Evolutionary conservation across 2,113 vertebrate species (phyloP).

Genomic region (Carassius gibelio): DNA sequence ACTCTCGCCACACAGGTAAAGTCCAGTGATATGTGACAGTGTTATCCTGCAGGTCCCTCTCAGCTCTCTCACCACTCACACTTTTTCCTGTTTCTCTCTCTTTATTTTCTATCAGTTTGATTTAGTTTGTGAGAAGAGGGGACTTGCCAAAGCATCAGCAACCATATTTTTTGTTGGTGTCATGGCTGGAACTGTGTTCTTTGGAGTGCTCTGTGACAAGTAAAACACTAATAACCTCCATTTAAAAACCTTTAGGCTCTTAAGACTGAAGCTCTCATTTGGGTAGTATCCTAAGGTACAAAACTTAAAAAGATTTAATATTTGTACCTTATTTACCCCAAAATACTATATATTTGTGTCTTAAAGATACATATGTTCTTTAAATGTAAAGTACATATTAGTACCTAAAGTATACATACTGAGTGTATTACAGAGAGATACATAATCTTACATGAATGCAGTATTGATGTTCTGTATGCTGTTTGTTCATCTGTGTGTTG

Average conservation of each 20-base stretch:
- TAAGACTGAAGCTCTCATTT: background rate
- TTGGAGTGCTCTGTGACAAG: slow-evolving; percentile 87
- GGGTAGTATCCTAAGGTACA: too few relatives aligned
- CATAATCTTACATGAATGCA: too few relatives aligned
- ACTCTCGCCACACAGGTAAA: slow-evolving; percentile 21
- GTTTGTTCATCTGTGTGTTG: too few relatives aligned
- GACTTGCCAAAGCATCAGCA: slow-evolving; percentile 79
- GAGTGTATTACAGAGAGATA: too few relatives aligned
- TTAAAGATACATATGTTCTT: too few relatives aligned
- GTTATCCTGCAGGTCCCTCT: background rate
- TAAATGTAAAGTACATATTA: too few relatives aligned
- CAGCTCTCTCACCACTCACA: background rate
- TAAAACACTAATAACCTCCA: slow-evolving; percentile 51
- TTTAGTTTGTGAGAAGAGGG: slow-evolving; percentile 84
- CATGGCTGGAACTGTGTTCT: slow-evolving; percentile 81
- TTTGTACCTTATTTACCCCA: too few relatives aligned
- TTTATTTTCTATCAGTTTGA: slow-evolving; percentile 79
- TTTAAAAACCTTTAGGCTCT: background rate
- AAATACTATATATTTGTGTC: too few relatives aligned
- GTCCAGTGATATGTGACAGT: background rate
- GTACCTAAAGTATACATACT: too few relatives aligned
- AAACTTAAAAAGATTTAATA: too few relatives aligned
- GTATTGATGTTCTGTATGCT: too few relatives aligned
- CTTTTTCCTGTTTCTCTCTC: slow-evolving; percentile 21
- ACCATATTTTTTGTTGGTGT: slow-evolving; percentile 87